These are phyloP conservation scores for Parnassius smintheus DNA, from an alignment of 2,888 invertebrate species.

Conservation along the genomic window DNA sequence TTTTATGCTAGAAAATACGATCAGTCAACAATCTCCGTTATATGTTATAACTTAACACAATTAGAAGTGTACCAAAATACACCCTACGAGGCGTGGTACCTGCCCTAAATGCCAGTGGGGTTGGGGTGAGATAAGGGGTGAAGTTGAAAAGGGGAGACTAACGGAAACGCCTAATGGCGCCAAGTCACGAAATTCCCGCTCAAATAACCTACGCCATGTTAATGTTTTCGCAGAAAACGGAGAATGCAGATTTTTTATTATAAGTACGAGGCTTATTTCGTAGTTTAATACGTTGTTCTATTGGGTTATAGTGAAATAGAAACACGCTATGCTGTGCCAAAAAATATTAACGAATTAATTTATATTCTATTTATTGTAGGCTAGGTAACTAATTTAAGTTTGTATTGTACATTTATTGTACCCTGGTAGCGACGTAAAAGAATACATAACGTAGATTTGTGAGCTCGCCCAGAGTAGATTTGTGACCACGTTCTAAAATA, in stretches of 20 bases:
- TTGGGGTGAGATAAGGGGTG: conserved; percentile 38
- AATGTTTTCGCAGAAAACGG: conserved; percentile 34
- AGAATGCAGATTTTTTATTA: conserved; percentile 21
- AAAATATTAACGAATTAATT: neutral
- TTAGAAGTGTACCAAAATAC: conserved; percentile 33
- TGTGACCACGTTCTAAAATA: no score
- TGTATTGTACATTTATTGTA: no score
- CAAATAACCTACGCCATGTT: conserved; percentile 53
- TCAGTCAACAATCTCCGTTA: neutral
- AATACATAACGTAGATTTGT: no score
- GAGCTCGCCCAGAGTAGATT: no score
- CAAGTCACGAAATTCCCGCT: conserved; percentile 66
- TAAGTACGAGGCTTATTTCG: conserved; percentile 28
- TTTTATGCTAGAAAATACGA: neutral
- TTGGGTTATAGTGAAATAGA: neutral
- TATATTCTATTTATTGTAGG: no score
- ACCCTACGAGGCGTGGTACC: conserved; percentile 39
- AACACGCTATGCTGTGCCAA: neutral
- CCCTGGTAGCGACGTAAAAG: no score
- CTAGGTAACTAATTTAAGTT: no score
- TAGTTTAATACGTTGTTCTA: conserved; percentile 28
- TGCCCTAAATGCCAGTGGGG: conserved; percentile 52
- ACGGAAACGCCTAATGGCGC: conserved; percentile 68
- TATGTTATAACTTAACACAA: neutral
- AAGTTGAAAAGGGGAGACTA: conserved; percentile 41